Base-by-base conservation (phyloP, 1,140 invertebrate genomes). In the Caerostris extrusa region DNA sequence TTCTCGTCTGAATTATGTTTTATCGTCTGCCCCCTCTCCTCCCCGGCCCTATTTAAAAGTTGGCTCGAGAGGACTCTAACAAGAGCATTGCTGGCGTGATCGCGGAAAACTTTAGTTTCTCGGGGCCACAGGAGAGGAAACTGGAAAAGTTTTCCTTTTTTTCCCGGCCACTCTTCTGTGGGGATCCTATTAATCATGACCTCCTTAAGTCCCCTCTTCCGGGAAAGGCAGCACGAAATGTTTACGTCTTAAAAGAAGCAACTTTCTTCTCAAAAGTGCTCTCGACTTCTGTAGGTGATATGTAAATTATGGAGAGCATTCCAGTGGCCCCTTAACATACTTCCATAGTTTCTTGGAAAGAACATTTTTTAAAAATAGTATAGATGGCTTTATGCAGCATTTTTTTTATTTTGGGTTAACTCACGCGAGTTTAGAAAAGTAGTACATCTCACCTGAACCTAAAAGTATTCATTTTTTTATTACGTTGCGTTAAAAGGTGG, bases 1-100 rank as follows among this genome's bases (percentile, higher is more conserved):
- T 77, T 77, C 71, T 77, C 19, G 3, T 12, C 71, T 77, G 71
- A 77, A 77, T 77, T 77, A 77, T 77, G 71, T 50, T 77, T 77
- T 77, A 77, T 77, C 71, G 71, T 77, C 71, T 77, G 34, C 8
- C 14, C 34, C 10, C 7, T 53, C 34, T 50, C 71, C 8, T 5
- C 34, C 10, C 19, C 71, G 3, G 19, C 3, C 71, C 71, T 77
- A 77, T 77, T 77, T 77, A 77, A 77, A 77, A 34, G 50, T 77
- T 12, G 34, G 71, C 71, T n/a, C 17, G 14, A n/a, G 61, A 67
- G 61, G 61, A 67, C 61, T 10, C 34, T 17, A 77, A 77, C 71
- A 34, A 77, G 71, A 34, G 71, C 10, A 34, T 34, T 34, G 10
- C 61, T 67, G 61, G 61, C 61, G 17, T 67, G 61, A 14, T 4